Conservation (phyloP, 2,113 vertebrate species). For the Cinclus mexicanus region DNA sequence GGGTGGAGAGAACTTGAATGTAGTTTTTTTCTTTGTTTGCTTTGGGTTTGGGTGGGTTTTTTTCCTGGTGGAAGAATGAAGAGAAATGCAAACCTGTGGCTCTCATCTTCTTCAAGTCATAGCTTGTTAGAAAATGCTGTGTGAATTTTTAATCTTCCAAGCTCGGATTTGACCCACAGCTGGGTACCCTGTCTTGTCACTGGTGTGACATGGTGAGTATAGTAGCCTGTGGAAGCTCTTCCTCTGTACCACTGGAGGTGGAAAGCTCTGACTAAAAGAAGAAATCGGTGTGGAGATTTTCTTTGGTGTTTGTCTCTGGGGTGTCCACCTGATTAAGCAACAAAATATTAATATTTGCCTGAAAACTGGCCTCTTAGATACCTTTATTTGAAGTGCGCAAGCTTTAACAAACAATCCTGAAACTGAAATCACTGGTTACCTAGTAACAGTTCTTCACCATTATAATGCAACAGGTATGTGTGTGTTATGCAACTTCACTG, state of each 20-base stretch:
- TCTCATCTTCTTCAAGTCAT: neutral
- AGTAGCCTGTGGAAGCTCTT: neutral
- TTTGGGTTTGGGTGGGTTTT: neutral
- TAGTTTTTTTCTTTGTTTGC: neutral
- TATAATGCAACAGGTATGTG: conserved; percentile 36
- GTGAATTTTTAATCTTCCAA: neutral
- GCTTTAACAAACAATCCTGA: conserved; percentile 25
- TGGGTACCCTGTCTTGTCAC: neutral
- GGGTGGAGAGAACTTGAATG: neutral
- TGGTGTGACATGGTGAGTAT: neutral
- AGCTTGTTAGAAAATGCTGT: neutral
- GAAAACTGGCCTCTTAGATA: neutral
- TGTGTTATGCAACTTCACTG: conserved; percentile 16
- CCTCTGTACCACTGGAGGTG: neutral
- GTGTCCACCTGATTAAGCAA: neutral
- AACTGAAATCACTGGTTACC: neutral
- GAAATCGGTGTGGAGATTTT: neutral
- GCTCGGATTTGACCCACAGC: neutral
- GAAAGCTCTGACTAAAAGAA: neutral
- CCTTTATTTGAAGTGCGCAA: neutral
- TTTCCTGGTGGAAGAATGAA: neutral
- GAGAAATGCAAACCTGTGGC: neutral
- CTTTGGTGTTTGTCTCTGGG: neutral
- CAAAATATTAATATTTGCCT: neutral
- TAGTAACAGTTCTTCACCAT: conserved; percentile 18